Conservation (phyloP, 2,113 vertebrate species). For the Ibidorhyncha struthersii region DNA sequence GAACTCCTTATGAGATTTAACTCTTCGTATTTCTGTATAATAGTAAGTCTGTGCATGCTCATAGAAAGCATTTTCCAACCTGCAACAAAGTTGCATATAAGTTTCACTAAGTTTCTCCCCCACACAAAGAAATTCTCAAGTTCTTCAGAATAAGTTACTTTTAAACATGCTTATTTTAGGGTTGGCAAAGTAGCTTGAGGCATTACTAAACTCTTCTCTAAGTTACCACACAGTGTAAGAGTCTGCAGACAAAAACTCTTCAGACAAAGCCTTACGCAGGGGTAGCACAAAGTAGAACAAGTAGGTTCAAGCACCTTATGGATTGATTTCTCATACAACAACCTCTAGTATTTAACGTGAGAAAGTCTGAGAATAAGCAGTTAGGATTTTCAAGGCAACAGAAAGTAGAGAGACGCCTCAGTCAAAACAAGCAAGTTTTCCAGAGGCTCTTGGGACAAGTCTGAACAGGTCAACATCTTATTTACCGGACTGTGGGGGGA, state of each 20-base stretch:
- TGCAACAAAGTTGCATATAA: constrained; percentile 58
- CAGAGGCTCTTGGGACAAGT: neutral
- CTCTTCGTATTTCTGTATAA: constrained; percentile 94
- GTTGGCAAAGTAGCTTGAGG: neutral
- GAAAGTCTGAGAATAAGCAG: neutral
- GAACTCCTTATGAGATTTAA: constrained; percentile 98
- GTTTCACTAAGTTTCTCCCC: neutral
- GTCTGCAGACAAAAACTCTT: neutral
- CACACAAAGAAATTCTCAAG: neutral
- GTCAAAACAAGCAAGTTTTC: neutral
- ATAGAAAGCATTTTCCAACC: constrained; percentile 98
- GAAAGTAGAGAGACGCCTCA: neutral
- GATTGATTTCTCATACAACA: neutral
- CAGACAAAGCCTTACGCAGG: neutral
- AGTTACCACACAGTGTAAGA: neutral
- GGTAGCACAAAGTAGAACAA: neutral
- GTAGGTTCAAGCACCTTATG: neutral
- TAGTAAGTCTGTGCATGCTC: constrained; percentile 98
- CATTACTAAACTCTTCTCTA: neutral
- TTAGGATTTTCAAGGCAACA: neutral
- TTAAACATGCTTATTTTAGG: neutral
- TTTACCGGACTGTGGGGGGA: neutral
- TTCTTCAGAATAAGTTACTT: neutral
- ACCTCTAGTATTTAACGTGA: neutral
- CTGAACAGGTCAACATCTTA: neutral